phyloP scores from a whole-genome alignment of 2,888 invertebrate species.

The Drosophila cognata region DNA sequence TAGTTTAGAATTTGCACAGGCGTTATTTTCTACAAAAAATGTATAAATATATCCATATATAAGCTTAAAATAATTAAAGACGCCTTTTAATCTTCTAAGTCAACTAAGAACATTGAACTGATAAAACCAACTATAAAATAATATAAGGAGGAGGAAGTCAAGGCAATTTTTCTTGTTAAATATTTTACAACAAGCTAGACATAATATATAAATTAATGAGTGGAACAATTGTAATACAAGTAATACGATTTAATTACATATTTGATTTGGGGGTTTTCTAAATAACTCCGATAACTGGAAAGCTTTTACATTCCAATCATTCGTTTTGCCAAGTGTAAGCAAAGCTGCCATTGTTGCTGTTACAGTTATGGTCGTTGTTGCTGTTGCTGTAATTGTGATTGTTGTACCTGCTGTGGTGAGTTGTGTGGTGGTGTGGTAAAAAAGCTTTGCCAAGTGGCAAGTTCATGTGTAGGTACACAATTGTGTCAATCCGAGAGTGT shows the following conservation, averaged over 20 bases:
- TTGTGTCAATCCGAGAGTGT: slow-evolving; percentile 53
- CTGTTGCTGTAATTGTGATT: slow-evolving; percentile 31
- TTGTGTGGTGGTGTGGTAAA: slow-evolving; percentile 36
- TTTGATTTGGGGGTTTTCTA: neutral
- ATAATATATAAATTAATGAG: neutral
- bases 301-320: slow-evolving; percentile 36
- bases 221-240: neutral
- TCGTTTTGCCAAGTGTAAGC: slow-evolving; percentile 51
- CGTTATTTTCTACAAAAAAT: neutral
- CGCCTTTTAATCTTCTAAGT: no score
- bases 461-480: slow-evolving; percentile 75
- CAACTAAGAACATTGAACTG: neutral
- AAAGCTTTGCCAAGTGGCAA: slow-evolving; percentile 65
- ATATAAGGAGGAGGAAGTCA: no score
- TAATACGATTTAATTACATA: neutral
- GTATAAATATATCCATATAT: neutral
- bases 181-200: neutral
- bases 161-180: neutral
- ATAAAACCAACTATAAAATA: no score
- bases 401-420: slow-evolving; percentile 40
- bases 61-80: neutral
- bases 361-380: slow-evolving; percentile 21
- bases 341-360: slow-evolving; percentile 45
- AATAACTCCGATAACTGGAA: neutral
- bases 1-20: neutral